phyloP scores from a whole-genome alignment of 2,888 invertebrate species.

The Ichneumoninae sp. region DNA sequence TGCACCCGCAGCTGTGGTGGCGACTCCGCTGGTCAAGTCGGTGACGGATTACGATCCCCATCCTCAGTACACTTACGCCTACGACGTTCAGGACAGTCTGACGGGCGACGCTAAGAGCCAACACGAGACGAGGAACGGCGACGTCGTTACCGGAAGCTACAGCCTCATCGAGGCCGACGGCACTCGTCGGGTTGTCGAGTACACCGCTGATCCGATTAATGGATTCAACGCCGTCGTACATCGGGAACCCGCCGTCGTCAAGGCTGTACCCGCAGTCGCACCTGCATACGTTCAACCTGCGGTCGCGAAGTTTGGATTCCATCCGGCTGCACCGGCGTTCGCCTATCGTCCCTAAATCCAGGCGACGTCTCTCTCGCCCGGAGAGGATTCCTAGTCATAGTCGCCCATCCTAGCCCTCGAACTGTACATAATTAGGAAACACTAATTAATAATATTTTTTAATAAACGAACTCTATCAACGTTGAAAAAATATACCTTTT shows the following conservation, averaged over 20 bases:
- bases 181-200: constrained; percentile 79
- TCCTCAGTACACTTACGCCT: constrained; percentile 80
- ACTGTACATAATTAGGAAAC: constrained; percentile 56
- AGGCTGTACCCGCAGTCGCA: constrained; percentile 65
- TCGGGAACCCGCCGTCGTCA: constrained; percentile 78
- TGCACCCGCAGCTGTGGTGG: constrained; percentile 65
- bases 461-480: constrained; percentile 40
- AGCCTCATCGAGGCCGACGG: constrained; percentile 81
- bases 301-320: constrained; percentile 49
- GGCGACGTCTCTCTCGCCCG: not conserved
- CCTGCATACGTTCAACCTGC: constrained; percentile 61
- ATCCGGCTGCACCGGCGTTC: constrained; percentile 66
- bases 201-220: constrained; percentile 80
- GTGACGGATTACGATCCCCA: constrained; percentile 78
- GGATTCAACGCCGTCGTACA: constrained; percentile 82
- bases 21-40: constrained; percentile 65
- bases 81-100: constrained; percentile 78
- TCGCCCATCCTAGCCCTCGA: constrained; percentile 60
- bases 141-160: constrained; percentile 80
- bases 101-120: constrained; percentile 81
- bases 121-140: constrained; percentile 79
- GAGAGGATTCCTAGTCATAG: constrained; percentile 67
- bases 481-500: not conserved
- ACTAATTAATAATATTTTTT: constrained; percentile 53
- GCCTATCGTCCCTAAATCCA: constrained; percentile 67